A percentile compares a stretch with the other conserved stretches of the same genome.
These are phyloP conservation scores for Pachymerium ferrugineum DNA, from an alignment of 2,888 invertebrate species.

Conservation along the genomic window DNA sequence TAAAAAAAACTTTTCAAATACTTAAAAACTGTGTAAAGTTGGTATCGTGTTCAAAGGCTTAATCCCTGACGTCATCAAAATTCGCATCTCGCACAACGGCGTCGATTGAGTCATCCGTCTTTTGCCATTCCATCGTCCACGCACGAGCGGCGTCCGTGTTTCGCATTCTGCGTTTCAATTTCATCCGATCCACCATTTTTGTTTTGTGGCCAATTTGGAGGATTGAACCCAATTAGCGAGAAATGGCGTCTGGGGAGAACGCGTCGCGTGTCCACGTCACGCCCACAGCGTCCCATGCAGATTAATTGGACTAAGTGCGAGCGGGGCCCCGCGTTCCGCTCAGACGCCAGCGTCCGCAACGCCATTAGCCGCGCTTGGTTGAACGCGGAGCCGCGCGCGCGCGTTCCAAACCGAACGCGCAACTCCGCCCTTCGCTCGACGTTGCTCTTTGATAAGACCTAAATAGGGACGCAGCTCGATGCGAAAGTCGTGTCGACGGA, in stretches of 20 bases:
- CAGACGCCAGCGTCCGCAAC: conserved; percentile 2
- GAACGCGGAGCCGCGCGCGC: background rate
- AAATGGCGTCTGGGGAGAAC: background rate
- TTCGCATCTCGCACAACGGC: background rate
- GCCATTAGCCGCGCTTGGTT: background rate
- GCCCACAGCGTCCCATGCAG: background rate
- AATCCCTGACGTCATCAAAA: conserved; percentile 1
- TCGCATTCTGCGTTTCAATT: background rate
- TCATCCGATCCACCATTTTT: background rate
- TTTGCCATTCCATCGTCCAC: background rate
- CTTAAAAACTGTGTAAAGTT: no score
- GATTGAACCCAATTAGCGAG: conserved; percentile 2
- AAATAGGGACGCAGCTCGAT: conserved; percentile 2
- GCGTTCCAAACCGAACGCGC: background rate
- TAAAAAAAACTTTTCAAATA: no score
- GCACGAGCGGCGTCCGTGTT: conserved; percentile 2
- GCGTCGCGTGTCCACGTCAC: conserved; percentile 2
- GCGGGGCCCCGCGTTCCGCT: conserved; percentile 2
- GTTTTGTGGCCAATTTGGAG: background rate
- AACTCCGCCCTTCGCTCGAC: no score
- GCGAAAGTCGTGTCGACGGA: conserved; percentile 2
- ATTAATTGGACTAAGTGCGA: background rate
- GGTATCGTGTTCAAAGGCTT: background rate
- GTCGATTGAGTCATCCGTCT: background rate
- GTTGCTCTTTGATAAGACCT: background rate